A percentile compares a stretch with the other conserved stretches of the same genome.
phyloP scores from a whole-genome alignment of 2,888 invertebrate species.

The Drosophila ustulata region DNA sequence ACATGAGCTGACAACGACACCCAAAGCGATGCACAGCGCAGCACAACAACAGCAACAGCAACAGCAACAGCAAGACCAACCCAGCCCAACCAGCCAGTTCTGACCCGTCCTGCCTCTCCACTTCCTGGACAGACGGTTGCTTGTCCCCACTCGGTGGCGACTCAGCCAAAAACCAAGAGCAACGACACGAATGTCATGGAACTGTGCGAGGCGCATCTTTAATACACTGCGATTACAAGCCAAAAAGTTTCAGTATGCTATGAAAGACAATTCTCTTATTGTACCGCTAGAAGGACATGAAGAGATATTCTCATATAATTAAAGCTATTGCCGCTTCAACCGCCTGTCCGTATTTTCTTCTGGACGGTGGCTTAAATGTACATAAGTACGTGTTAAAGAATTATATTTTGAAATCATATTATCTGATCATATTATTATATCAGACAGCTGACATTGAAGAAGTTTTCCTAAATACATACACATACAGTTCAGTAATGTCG shows the following conservation, averaged over 20 bases:
- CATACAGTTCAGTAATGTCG: no score
- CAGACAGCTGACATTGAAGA: no score
- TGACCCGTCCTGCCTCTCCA: slow-evolving; percentile 7
- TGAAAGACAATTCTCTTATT: no score
- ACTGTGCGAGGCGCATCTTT: slow-evolving; percentile 46
- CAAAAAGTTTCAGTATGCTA: neutral
- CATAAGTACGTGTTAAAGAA: no score
- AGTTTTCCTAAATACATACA: no score
- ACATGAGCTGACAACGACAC: slow-evolving; percentile 68
- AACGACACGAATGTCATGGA: slow-evolving; percentile 34
- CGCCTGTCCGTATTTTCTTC: no score
- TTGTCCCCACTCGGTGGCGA: slow-evolving; percentile 59
- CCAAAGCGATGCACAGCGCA: slow-evolving; percentile 31
- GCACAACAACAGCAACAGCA: neutral
- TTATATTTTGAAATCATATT: no score
- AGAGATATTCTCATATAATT: no score
- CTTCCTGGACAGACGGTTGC: neutral
- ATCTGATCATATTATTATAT: no score
- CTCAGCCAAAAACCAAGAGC: slow-evolving; percentile 40
- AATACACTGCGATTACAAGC: slow-evolving; percentile 32
- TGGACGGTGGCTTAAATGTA: no score
- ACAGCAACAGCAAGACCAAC: slow-evolving; percentile 1
- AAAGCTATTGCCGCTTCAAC: no score
- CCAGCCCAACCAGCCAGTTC: neutral
- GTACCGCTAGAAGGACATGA: no score